A percentile compares a stretch with the other conserved stretches of the same genome.
These are phyloP conservation scores for Tetragnatha montana DNA, from an alignment of 2,888 invertebrate genomes.

Conservation along the genomic window DNA sequence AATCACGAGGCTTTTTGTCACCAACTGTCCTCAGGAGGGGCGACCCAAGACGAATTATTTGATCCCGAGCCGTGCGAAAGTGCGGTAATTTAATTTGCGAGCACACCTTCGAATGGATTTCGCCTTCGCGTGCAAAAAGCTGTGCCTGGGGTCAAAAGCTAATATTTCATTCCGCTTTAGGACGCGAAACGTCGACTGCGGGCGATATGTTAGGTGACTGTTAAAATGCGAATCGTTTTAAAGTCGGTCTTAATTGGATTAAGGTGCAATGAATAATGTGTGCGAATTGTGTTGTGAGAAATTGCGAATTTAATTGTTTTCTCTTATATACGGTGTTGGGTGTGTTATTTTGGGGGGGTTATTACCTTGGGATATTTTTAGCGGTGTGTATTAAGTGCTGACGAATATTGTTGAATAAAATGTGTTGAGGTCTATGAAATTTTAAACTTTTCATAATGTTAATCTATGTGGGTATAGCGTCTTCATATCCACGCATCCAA, in stretches of 20 bases:
- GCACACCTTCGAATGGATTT: conserved; percentile 32
- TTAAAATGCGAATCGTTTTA: conserved; percentile 4
- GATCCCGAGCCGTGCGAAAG: neutral
- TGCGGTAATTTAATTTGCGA: conserved; percentile 53
- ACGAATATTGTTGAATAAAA: no score
- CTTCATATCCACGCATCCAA: no score
- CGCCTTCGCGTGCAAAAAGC: conserved; percentile 17
- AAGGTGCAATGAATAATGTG: neutral
- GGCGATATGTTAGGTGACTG: neutral
- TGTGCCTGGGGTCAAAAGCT: conserved; percentile 3
- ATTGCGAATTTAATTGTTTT: neutral
- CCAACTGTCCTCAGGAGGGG: neutral
- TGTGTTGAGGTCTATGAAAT: no score
- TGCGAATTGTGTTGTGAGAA: neutral
- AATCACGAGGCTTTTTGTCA: conserved; percentile 47
- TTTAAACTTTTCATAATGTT: no score
- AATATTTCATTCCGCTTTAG: neutral
- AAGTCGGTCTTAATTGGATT: neutral
- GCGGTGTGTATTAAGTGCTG: neutral
- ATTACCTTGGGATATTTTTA: neutral
- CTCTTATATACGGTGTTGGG: neutral
- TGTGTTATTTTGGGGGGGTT: no score
- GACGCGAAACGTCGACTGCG: neutral
- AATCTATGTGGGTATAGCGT: no score
- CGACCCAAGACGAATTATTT: conserved; percentile 13